These are phyloP conservation scores for Drosophila sucinea DNA, from an alignment of 1,140 invertebrate species.

Conservation along the genomic window DNA sequence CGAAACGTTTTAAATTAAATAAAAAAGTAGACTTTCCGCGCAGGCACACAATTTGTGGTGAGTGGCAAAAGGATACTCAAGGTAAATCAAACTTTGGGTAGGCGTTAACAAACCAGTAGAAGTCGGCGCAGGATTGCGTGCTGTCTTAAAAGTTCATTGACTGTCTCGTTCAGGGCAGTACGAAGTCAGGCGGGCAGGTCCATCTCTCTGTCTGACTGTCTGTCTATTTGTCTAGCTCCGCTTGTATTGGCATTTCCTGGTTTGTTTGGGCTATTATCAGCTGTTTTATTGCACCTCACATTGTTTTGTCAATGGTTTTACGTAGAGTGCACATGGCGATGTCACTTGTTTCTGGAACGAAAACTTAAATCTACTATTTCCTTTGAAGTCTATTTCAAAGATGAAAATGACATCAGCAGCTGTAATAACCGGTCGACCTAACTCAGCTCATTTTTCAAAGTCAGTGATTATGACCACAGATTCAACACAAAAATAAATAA, in stretches of 20 bases:
- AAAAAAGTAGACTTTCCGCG: slow-evolving; percentile 22
- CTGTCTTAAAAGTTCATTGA: slow-evolving; percentile 74
- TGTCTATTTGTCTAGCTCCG: slow-evolving; percentile 14
- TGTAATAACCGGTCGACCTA: slow-evolving; percentile 71
- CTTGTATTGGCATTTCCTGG: slow-evolving; percentile 64
- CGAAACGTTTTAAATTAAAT: slow-evolving; percentile 7
- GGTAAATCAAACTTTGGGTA: slow-evolving; percentile 43
- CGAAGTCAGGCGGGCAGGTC: slow-evolving; percentile 26
- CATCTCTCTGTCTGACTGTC: slow-evolving; percentile 18
- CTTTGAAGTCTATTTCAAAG: slow-evolving; percentile 20
- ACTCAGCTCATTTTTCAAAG: slow-evolving; percentile 71
- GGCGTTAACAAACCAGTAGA: slow-evolving; percentile 44
- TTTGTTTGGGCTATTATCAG: slow-evolving; percentile 38
- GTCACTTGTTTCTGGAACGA: slow-evolving; percentile 51
- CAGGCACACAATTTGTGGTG: slow-evolving; percentile 39
- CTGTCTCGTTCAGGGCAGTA: slow-evolving; percentile 33
- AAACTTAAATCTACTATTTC: slow-evolving; percentile 33
- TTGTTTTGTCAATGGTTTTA: slow-evolving; percentile 71
- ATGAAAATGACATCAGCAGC: slow-evolving; percentile 74
- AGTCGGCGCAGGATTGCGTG: slow-evolving; percentile 53
- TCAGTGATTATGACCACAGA: slow-evolving; percentile 53
- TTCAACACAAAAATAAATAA: slow-evolving; percentile 18
- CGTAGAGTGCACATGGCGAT: slow-evolving; percentile 39
- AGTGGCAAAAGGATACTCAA: slow-evolving; percentile 26
- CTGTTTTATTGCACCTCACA: slow-evolving; percentile 49